Evolutionary conservation across 1,140 invertebrate species (phyloP), one percentile per base, ranked within the genome.

Genomic region (Patella vulgata): DNA sequence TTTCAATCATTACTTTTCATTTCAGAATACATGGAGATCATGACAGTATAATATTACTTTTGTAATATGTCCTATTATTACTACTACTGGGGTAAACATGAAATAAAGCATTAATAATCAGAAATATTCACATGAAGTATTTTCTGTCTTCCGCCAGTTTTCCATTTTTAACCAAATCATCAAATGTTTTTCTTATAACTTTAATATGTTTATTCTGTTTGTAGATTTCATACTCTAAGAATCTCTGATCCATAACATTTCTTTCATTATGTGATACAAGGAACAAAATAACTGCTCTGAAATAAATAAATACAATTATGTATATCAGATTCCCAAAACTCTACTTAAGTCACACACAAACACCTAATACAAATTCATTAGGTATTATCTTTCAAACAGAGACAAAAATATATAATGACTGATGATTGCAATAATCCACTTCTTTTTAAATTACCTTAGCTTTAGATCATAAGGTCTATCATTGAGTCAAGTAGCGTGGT

Each of bases 161-260:
- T 17, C 54, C 70, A 27, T 43, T 33, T 11, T 59, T 23, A 28
- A 64, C 27, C 17, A 77, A 42, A 14, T 74, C 68, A 19, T 55
- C 9, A 3, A 74, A 68, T 21, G 70, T 71, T 40, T 40, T 60
- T 19, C 72, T 50, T 8, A 74, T 59, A 4, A 77, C 57, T 25
- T 42, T 31, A 36, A 70, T 59, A 12, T 52, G 44, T 23, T 50
- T 64, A 33, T 78, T 65, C 31, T 56, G 52, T 23, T 63, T 31
- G 50, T 68, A 66, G 17, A 71, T 43, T 43, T 67, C 64, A 25
- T 68, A 66, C 46, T 75, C 73, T 39, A 78, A 19, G 55, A 63
- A 68, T 5, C 68, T 39, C 43, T 78, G 75, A 46, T 75, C 75
- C 46, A 78, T 64, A 21, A 57, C 42, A 42, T 78, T 78, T 33